Percentiles rank a stretch among this genome's conserved stretches.
Conservation (phyloP, 2,113 vertebrate species). For the Erpornis zantholeuca region DNA sequence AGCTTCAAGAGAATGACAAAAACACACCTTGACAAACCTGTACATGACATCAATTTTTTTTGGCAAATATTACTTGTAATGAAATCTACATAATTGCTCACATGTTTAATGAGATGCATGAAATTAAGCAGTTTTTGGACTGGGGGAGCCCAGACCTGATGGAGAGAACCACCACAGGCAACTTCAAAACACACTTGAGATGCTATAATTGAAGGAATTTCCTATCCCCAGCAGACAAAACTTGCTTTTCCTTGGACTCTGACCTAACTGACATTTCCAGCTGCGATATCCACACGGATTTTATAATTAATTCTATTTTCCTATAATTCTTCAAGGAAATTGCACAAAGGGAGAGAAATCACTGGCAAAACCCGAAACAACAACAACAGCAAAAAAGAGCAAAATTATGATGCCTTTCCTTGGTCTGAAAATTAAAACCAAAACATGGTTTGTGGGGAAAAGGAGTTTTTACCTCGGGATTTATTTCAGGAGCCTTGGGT, state of each 20-base stretch:
- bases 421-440: too few relatives aligned
- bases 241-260: background rate
- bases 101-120: background rate
- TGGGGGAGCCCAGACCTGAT: background rate
- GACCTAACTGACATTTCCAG: background rate
- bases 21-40: background rate
- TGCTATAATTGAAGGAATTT: background rate
- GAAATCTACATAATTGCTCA: background rate
- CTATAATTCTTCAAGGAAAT: background rate
- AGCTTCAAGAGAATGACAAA: background rate
- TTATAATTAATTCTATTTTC: background rate
- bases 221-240: background rate
- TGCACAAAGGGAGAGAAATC: background rate
- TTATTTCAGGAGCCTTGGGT: too few relatives aligned
- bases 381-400: background rate
- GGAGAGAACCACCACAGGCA: background rate
- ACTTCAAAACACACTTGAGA: background rate
- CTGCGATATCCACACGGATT: background rate
- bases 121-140: rapidly evolving
- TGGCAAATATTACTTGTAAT: background rate
- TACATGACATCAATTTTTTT: background rate
- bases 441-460: too few relatives aligned
- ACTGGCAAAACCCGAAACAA: background rate
- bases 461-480: too few relatives aligned
- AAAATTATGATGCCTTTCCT: background rate